phyloP scores from a whole-genome alignment of 2,797 vertebrate species.

The Premnoplex brunnescens region DNA sequence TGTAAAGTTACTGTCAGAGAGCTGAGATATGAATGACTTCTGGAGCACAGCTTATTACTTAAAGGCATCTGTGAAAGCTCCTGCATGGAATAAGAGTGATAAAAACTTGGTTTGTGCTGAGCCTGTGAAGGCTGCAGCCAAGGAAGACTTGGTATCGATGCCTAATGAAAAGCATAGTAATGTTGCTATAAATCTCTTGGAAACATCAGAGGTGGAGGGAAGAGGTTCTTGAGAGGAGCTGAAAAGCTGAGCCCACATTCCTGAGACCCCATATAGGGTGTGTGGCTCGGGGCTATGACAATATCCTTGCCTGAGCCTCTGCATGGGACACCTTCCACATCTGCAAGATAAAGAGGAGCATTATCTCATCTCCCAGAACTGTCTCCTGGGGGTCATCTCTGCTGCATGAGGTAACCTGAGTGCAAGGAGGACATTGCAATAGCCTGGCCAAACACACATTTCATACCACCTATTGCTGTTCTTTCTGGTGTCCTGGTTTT shows the following conservation, averaged over 20 bases:
- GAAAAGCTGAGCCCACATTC: not conserved
- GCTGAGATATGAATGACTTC: not conserved
- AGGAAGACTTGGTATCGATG: not conserved
- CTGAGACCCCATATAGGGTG: not conserved
- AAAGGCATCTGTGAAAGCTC: not conserved
- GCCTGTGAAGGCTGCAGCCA: not conserved
- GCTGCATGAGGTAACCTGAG: not conserved
- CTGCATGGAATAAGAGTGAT: not conserved
- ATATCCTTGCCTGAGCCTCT: not conserved
- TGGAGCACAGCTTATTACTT: not conserved
- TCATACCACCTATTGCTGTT: not conserved
- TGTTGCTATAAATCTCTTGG: not conserved
- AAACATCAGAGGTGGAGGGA: not conserved
- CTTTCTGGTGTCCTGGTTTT: not conserved
- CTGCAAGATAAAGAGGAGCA: not conserved
- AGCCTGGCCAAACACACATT: not conserved
- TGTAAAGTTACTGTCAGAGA: not conserved
- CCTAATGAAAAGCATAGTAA: not conserved
- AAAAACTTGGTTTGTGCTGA: not conserved
- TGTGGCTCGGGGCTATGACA: not conserved
- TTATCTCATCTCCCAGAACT: not conserved
- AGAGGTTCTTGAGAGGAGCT: not conserved
- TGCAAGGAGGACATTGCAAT: fast-evolving
- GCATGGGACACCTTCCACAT: not conserved
- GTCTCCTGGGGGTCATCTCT: not conserved